Percentiles rank a stretch among this genome's conserved stretches.
Evolutionary conservation across 1,140 invertebrate species (phyloP).

Genomic region (Arctopsyche grandis): DNA sequence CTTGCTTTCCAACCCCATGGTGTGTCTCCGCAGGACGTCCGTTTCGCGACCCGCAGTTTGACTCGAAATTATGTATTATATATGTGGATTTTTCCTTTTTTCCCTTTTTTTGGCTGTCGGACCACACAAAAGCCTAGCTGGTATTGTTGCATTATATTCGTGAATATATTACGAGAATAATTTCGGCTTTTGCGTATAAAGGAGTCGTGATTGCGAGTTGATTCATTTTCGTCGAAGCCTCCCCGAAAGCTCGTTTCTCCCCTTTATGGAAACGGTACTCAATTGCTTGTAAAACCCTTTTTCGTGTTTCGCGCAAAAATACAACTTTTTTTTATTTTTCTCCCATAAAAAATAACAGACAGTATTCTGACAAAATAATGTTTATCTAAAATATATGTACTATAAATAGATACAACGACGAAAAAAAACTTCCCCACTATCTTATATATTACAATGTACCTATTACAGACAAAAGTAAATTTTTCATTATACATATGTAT

Average conservation of each 20-base stretch:
- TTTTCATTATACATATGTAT: too few species aligned
- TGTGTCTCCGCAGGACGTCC: constrained; percentile 1
- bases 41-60: not conserved
- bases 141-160: constrained; percentile 29
- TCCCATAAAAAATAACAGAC: not conserved
- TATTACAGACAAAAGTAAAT: too few species aligned
- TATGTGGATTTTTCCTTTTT: constrained; percentile 11
- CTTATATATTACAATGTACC: too few species aligned
- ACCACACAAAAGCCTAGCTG: constrained; percentile 8
- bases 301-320: not conserved
- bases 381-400: not conserved
- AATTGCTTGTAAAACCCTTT: constrained; percentile 9
- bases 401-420: too few species aligned
- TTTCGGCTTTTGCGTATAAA: constrained; percentile 7
- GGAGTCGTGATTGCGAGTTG: constrained; percentile 26
- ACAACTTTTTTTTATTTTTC: not conserved
- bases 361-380: not conserved
- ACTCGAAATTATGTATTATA: constrained; percentile 13
- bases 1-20: not conserved
- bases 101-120: not conserved
- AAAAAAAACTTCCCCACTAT: too few species aligned
- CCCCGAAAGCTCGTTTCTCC: not conserved
- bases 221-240: constrained; percentile 24
- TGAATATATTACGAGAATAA: constrained; percentile 27
- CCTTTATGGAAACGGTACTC: constrained; percentile 10